A percentile compares a stretch with the other conserved stretches of the same genome.
phyloP scores from a whole-genome alignment of 2,888 invertebrate species.

The Euzetes globulus region DNA sequence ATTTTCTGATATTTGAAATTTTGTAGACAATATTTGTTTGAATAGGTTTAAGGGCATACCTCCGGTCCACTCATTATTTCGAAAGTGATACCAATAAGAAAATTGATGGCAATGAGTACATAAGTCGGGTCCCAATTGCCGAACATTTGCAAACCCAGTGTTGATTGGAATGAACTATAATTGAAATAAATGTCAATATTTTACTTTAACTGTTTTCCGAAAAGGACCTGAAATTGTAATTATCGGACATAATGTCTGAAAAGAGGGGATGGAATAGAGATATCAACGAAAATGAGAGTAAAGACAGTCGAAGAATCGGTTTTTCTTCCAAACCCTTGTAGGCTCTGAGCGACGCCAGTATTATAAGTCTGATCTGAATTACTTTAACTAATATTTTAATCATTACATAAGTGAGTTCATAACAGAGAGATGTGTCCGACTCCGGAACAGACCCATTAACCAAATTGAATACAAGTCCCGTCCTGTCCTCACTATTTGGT shows the following conservation, averaged over 20 bases:
- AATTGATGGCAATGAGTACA: neutral
- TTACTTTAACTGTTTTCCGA: neutral
- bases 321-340: neutral
- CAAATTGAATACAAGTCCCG: neutral
- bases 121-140: neutral
- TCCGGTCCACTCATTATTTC: neutral
- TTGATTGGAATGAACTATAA: neutral
- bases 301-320: neutral
- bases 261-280: neutral
- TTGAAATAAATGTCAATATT: neutral
- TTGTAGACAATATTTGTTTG: neutral
- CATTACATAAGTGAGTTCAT: neutral
- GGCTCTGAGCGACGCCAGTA: neutral
- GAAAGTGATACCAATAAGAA: neutral
- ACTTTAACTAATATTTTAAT: neutral
- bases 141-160: neutral
- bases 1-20: neutral
- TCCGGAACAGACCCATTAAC: neutral
- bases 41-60: neutral
- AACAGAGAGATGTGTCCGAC: neutral
- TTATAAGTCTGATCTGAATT: neutral
- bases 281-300: neutral
- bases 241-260: neutral
- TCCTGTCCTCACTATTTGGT: neutral
- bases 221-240: neutral